Evolutionary conservation across 2,113 vertebrate species (phyloP), one percentile per base, ranked within the genome.

Genomic region (Anguilla japonica): DNA sequence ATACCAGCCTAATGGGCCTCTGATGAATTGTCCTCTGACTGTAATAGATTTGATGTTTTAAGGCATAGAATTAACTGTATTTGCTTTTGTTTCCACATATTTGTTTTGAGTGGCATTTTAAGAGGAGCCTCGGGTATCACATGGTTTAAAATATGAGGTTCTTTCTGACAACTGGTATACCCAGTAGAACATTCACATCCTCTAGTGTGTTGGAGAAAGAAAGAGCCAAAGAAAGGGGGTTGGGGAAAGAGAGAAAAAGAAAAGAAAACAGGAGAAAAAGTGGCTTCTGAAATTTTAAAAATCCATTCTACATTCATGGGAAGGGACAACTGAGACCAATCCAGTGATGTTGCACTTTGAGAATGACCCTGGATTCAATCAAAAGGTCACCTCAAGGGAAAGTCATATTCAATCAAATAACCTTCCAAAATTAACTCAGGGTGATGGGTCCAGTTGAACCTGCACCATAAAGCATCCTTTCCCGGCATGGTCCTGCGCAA

Each of bases 11-110:
- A 7, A n/a, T 6, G 63, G 63, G 26, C 63, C 63, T 18, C 60
- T 63, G 60, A 18, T 18, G 60, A 63, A 5, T 22, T 22, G 14
- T 63, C 60, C 60, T 63, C 20, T 7, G 9, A 34, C 71, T 34
- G 71, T 34, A 75, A 34, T 75, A 34, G n/a, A 75, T 75, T 75
- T 75, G 71, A 75, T n/a, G 34, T 75, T 75, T 75, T 75, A 75
- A n/a, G 9, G n/a, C 9, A 29, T 75, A 75, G 34, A 34, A 75
- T 34, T 29, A 26, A 75, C 26, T 34, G 71, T 13, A 6, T 34
- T 75, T 34, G 26, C 63, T 75, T 29, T 75, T n/a, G 26, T 34
- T 34, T 75, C 13, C n/a, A 75, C 71, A 34, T 9, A 75, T 75
- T 75, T 2, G n/a, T 13, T 34, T 13, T 34, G 71, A 29, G 71